Base-by-base conservation (phyloP, 2,113 vertebrate species). In the Alosa alosa region DNA sequence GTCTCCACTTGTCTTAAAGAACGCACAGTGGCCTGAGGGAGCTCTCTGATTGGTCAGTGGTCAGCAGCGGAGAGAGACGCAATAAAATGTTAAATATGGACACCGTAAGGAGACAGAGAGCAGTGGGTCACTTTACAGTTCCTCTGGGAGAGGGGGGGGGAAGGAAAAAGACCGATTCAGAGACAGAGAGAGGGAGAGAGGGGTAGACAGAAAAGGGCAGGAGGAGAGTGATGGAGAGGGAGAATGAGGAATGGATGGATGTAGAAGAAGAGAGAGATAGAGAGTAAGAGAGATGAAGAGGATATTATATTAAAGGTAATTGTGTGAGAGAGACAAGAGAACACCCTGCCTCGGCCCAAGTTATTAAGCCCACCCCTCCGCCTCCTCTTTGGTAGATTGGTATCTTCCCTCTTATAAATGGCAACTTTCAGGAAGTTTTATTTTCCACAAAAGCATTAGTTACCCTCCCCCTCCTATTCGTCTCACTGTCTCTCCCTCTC, bases 401-500 rank as follows among this genome's bases (percentile, higher is more conserved):
- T 86, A 57, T 82, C 68, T 83, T 44, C 78, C 82, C 50, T 50
- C 72, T 72, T 78, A 81, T 86, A 86, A 86, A 86, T 86, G 83
- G 83, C 78, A 72, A 72, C 72, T 81, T 86, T 86, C 68, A 25
- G 6, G 22, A 78, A 72, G 39, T 31, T 86, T 83, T 41, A 86
- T 83, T 83, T n/a, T 47, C 72, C 64, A 72, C 45, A 72, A 86
- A 86, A 68, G 72, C 60, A 78, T 50, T 50, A 83, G 78, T 10
- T 44, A 86, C 36, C 45, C 72, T 31, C 25, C 60, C 22, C 22
- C 64, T 68, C 64, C 64, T 31, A 6, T 31, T 10, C 25, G 3
- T 8, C 57, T n/a, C 57, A 6, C 18, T 20, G 17, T 64, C n/a
- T 64, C 60, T 64, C n/a, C n/a, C 6, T 7, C n/a, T 31, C 25